phyloP scores from a whole-genome alignment of 2,797 vertebrate species.

The Remorina albescens region DNA sequence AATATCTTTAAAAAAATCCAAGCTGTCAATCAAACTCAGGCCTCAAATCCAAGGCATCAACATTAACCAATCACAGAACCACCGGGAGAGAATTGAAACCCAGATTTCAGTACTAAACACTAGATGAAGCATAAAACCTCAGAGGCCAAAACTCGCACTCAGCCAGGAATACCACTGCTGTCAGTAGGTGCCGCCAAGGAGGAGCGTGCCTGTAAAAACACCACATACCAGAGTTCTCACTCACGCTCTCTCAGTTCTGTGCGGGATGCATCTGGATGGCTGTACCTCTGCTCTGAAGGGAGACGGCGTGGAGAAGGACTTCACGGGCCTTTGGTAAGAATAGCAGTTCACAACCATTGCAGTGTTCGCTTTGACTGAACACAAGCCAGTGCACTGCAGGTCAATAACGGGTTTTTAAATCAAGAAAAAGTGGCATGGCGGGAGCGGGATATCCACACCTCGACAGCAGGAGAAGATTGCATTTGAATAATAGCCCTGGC shows the following conservation, averaged over 20 bases:
- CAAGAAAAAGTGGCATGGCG: constrained; percentile 40
- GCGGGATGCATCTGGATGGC: constrained; percentile 46
- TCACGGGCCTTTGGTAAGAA: constrained; percentile 63
- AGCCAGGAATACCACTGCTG: constrained; percentile 49
- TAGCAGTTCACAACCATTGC: constrained; percentile 53
- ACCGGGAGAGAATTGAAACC: constrained; percentile 23
- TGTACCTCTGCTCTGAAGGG: constrained; percentile 54
- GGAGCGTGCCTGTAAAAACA: constrained; percentile 55
- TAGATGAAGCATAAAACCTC: constrained; percentile 29
- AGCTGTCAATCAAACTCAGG: constrained; percentile 38
- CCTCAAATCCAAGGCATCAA: constrained; percentile 30
- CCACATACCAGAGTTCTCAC: constrained; percentile 66
- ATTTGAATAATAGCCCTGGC: constrained; percentile 39
- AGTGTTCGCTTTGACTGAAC: constrained; percentile 74
- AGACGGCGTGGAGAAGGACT: constrained; percentile 48
- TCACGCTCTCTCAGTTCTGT: constrained; percentile 40
- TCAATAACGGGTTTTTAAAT: constrained; percentile 67
- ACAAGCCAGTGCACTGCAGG: constrained; percentile 63
- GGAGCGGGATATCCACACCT: constrained; percentile 43
- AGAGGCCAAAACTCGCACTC: constrained; percentile 45
- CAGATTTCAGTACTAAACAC: constrained; percentile 26
- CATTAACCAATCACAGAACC: constrained; percentile 23
- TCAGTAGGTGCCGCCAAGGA: constrained; percentile 43
- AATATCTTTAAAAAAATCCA: constrained; percentile 13
- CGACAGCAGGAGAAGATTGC: constrained; percentile 2